Percentiles rank a stretch among this genome's conserved stretches.
These are phyloP conservation scores for Argya squamiceps DNA, from an alignment of 2,797 vertebrate genomes.

Conservation along the genomic window DNA sequence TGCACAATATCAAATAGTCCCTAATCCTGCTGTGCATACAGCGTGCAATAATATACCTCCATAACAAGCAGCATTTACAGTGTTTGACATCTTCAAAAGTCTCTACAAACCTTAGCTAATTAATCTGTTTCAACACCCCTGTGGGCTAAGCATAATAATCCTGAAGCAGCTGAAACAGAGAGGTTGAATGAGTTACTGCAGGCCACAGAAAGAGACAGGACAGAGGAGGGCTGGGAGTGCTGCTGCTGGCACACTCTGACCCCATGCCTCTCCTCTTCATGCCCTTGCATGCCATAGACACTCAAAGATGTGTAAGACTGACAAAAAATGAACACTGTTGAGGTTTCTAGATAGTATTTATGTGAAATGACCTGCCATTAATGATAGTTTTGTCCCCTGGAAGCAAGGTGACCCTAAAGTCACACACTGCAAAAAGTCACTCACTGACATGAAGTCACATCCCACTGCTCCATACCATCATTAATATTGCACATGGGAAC, in stretches of 20 bases:
- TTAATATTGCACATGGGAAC: not conserved
- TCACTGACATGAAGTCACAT: not conserved
- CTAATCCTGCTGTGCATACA: not conserved
- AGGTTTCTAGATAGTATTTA: not conserved
- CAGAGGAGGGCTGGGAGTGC: accelerated
- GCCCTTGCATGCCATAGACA: not conserved
- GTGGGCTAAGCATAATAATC: not conserved
- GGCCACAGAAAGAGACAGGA: not conserved
- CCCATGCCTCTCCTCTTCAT: not conserved
- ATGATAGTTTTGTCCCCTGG: not conserved
- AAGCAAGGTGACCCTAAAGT: not conserved
- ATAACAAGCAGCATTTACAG: not conserved
- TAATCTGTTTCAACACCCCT: constrained; percentile 1
- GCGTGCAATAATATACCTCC: not conserved
- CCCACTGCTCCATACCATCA: not conserved
- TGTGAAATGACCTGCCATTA: not conserved
- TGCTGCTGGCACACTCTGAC: not conserved
- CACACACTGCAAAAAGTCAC: not conserved
- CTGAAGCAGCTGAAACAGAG: not conserved
- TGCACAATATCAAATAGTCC: not conserved
- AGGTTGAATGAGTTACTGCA: not conserved
- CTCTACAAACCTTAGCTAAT: constrained; percentile 15
- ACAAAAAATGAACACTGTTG: not conserved
- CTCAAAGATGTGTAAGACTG: not conserved
- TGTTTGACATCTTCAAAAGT: constrained; percentile 15